phyloP scores from a whole-genome alignment of 2,888 invertebrate genomes.

The Metalampra italica region DNA sequence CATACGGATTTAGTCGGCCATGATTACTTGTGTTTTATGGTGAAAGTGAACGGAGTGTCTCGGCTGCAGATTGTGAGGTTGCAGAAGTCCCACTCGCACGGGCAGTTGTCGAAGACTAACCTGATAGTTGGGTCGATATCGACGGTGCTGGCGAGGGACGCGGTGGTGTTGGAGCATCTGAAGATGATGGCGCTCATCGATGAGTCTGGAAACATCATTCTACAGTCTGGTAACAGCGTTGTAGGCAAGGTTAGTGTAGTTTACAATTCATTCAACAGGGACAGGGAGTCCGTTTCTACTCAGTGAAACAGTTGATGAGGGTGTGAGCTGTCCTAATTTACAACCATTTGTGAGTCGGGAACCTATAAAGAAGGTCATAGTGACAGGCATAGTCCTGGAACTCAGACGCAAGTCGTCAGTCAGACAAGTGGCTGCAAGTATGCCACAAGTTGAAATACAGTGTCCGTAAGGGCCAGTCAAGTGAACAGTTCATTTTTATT shows the following conservation, averaged over 20 bases:
- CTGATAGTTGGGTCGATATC: constrained; percentile 87
- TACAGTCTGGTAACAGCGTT: constrained; percentile 90
- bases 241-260: constrained; percentile 83
- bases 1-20: constrained; percentile 92
- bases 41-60: constrained; percentile 58
- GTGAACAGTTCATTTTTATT: no score
- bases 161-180: constrained; percentile 86
- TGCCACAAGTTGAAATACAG: no score
- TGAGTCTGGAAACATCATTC: constrained; percentile 84
- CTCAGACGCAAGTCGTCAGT: no score
- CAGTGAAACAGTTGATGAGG: no score
- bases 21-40: constrained; percentile 87
- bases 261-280: neutral
- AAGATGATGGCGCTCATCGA: constrained; percentile 92
- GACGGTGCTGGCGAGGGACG: constrained; percentile 89
- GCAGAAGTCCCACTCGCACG: constrained; percentile 79
- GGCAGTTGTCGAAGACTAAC: constrained; percentile 72
- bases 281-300: no score
- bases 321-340: no score
- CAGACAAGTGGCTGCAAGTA: no score
- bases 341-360: no score
- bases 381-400: no score
- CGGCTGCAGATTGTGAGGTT: constrained; percentile 84
- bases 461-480: no score
- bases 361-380: no score